Evolutionary conservation across 92 coral and sea anemone genomes (phyloP), one percentile per base, ranked within the genome.

Genomic region (Porites evermanni): DNA sequence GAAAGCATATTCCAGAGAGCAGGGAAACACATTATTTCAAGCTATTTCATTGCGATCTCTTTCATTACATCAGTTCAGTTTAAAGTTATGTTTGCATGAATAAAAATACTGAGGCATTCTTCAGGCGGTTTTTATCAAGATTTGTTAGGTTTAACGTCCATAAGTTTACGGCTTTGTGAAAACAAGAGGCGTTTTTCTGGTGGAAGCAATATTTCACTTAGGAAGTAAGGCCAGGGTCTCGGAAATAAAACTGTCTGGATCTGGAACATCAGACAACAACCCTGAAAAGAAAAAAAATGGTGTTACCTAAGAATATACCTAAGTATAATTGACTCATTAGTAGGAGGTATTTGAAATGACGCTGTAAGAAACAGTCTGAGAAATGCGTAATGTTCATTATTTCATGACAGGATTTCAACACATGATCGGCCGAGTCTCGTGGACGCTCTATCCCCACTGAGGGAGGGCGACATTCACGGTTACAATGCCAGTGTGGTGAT

Each of bases 231-330:
- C 77, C 50, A 93, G 80, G 5, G 77, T 60, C 24, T 93, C 96
- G 8, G 88, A 52, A 72, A 93, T 88, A 66, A 93, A 90, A 20
- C 73, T 87, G 74, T 90, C 96, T 2, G 96, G 93, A 12, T 90
- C 79, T 53, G 91, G 90, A 51, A 93, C 80, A 67, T 84, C 93
- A 53, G 90, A 61, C 68, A 93, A 77, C 64, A 93, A 44, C 3
- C 78, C 96, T 93, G 90, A 6, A 89, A 82, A 66, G 63, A 47
- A 70, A 79, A 5, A n/a, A 65, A 78, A 18, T n/a, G 54, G 2
- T 59, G n/a, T 26, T 17, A 13, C 1, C 12, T 1, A 82, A 67
- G 20, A 4, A 60, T 20, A 53, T 24, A 32, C 38, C 19, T 2
- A 32, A 32, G 2, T 1, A 32, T 32, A 32, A 32, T 32, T 32